Base-by-base conservation (phyloP, 2,888 invertebrate genomes). In the Tiliacea aurago region DNA sequence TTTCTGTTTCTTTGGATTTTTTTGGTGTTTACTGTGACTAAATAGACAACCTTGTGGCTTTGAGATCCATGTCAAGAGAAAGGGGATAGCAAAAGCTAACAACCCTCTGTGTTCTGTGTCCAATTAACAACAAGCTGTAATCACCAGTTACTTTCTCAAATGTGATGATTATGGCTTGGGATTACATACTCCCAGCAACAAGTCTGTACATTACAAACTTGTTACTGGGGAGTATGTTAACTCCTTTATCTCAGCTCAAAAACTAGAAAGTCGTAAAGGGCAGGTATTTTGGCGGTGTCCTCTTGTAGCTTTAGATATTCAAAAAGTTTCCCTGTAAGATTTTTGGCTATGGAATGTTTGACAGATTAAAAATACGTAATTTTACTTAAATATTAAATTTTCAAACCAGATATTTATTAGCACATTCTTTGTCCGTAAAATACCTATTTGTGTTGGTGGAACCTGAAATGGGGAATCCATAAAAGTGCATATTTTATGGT, bases 391-490 rank as follows among this genome's bases (percentile, higher is more conserved):
- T 61, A 64, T 68, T 23, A 5, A 59, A 62, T 68, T 71, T 61
- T 23, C 13, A 43, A 72, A 73, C 49, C 11, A 49, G 43, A 70
- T 66, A 71, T 69, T 59, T 9, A 81, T 70, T 70, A 73, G 58
- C 62, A 58, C n/a, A 73, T 68, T 65, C 62, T 63, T 62, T 23
- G 51, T 41, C 56, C 0, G 0, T 37, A 65, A 74, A 62, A 56
- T 55, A 71, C 18, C 9, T 33, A 73, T 70, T 70, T 63, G 51
- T 68, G 65, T 71, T 45, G 58, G 70, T 15, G 23, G n/a, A 61
- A 69, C 62, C 28, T 28, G 49, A 69, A 65, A 73, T 73, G 53
- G 53, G 10, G 28, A n/a, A 18, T 47, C 77, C 58, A 63, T 81
- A 70, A 70, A 56, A 47, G 45, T 13, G 33, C 41, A 67, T 55